These are phyloP conservation scores for Platypus cylindrus DNA, from an alignment of 2,888 invertebrate genomes.

Conservation along the genomic window DNA sequence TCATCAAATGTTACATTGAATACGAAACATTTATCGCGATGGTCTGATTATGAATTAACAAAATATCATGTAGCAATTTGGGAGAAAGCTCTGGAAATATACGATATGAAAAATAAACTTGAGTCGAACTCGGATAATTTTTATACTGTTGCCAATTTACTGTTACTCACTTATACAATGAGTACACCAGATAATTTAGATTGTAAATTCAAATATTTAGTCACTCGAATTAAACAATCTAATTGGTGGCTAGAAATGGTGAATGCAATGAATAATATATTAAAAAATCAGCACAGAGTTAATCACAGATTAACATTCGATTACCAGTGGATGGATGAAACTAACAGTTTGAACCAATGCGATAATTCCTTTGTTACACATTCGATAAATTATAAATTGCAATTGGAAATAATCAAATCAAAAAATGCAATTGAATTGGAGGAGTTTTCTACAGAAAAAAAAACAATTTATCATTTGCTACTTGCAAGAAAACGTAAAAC, in stretches of 20 bases:
- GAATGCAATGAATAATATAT: background rate
- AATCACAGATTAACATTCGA: background rate
- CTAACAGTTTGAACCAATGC: too few species aligned
- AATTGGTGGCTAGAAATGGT: background rate
- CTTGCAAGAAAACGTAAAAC: constrained; percentile 31
- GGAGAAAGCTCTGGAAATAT: constrained; percentile 6
- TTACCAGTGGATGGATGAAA: constrained; percentile 1
- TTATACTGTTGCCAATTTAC: constrained; percentile 17
- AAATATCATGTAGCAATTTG: constrained; percentile 42
- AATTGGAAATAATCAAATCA: constrained; percentile 13
- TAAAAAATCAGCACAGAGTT: background rate
- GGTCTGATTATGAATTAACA: constrained; percentile 40
- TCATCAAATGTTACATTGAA: constrained; percentile 30
- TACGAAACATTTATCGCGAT: constrained; percentile 37
- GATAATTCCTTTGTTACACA: too few species aligned
- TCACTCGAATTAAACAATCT: background rate
- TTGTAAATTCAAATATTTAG: constrained; percentile 4
- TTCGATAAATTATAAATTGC: constrained; percentile 17
- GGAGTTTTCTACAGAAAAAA: constrained; percentile 17
- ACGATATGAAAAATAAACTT: constrained; percentile 13
- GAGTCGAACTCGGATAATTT: constrained; percentile 11
- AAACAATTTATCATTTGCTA: constrained; percentile 39
- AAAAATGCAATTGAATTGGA: constrained; percentile 11
- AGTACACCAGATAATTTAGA: constrained; percentile 30
- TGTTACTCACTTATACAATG: constrained; percentile 35